These are phyloP conservation scores for Eleutherodactylus coqui DNA, from an alignment of 2,797 vertebrate species.

Conservation along the genomic window DNA sequence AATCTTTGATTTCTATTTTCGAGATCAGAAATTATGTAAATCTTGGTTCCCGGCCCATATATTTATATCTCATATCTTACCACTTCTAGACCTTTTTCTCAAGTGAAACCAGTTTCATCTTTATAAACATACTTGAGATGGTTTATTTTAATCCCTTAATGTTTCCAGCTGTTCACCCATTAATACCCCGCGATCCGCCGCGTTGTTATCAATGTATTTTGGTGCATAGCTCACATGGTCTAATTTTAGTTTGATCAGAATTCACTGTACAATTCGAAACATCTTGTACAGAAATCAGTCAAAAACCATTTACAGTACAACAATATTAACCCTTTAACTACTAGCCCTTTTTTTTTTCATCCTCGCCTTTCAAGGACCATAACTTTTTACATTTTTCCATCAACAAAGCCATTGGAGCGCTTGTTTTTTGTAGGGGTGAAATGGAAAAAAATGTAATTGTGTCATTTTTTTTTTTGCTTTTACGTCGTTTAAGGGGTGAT, in stretches of 20 bases:
- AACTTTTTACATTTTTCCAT: no score
- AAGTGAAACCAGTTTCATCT: slow-evolving; percentile 35
- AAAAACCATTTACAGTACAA: not conserved
- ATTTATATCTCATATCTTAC: slow-evolving; percentile 27
- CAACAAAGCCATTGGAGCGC: no score
- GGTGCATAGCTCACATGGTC: not conserved
- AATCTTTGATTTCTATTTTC: not conserved
- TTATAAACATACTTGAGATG: slow-evolving; percentile 32
- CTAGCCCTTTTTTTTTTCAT: no score
- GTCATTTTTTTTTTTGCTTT: no score
- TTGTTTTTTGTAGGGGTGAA: no score
- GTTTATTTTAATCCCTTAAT: slow-evolving; percentile 31
- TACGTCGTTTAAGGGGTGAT: no score
- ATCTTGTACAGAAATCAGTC: not conserved
- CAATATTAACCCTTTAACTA: no score
- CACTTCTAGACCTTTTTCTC: slow-evolving; percentile 14
- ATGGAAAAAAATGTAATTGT: no score
- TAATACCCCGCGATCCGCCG: not conserved
- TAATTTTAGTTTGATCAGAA: not conserved
- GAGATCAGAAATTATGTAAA: slow-evolving; percentile 4
- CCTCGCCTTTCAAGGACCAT: no score
- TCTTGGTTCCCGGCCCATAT: slow-evolving; percentile 4
- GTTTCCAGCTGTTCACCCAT: slow-evolving; percentile 28
- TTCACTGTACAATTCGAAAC: not conserved
- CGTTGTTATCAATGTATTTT: slow-evolving; percentile 14